Evolutionary conservation across 2,888 invertebrate species (phyloP).

Genomic region (Lepidonotus clava): DNA sequence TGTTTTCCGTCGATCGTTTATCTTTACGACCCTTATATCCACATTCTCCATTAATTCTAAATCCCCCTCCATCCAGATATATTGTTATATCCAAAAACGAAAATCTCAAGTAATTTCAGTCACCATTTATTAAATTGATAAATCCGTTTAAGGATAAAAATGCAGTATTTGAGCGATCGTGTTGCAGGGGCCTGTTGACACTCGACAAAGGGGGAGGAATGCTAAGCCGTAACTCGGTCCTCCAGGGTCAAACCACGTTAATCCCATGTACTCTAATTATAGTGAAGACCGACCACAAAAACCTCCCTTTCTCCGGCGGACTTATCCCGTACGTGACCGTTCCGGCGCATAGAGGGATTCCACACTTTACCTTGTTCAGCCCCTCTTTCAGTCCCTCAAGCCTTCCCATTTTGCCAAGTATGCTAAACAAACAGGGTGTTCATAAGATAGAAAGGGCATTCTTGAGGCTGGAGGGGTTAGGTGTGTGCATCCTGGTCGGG

Average conservation of each 20-base stretch:
- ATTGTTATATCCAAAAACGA: too few species aligned
- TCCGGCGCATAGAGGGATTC: background rate
- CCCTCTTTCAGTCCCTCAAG: background rate
- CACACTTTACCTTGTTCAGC: background rate
- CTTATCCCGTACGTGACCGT: background rate
- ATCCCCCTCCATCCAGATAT: too few species aligned
- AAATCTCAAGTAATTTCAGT: too few species aligned
- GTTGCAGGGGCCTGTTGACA: too few species aligned
- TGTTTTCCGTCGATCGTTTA: too few species aligned
- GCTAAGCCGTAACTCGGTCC: background rate
- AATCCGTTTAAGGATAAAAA: too few species aligned
- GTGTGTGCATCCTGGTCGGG: too few species aligned
- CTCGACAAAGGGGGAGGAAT: background rate
- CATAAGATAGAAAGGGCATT: slow-evolving; percentile 1
- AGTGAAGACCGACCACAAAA: background rate
- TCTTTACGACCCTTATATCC: too few species aligned
- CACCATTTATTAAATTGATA: too few species aligned
- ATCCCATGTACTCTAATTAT: slow-evolving; percentile 17
- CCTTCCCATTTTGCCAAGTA: background rate
- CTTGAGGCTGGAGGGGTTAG: background rate
- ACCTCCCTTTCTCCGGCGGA: background rate
- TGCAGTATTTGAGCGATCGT: too few species aligned
- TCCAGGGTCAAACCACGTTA: background rate
- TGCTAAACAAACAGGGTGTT: slow-evolving; percentile 2
- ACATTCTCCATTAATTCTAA: too few species aligned